Base-by-base conservation (phyloP, 2,888 invertebrate genomes). In the Patella depressa region DNA sequence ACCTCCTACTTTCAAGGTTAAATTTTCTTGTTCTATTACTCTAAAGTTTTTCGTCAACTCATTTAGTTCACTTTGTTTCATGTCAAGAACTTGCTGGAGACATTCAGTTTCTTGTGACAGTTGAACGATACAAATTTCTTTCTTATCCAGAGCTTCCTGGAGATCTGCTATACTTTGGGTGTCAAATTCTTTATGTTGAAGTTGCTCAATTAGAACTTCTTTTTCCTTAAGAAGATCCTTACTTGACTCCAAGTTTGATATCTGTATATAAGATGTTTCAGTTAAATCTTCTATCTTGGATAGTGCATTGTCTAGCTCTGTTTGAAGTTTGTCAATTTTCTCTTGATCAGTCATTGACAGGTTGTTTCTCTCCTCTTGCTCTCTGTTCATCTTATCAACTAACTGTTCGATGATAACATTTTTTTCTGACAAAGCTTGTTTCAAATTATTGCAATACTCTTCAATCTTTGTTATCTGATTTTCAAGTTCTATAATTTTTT, bases 371-470 rank as follows among this genome's bases (percentile, higher is more conserved):
- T 83, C 80, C 73, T 82, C 81, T 55, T 77, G 72, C 54, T 78
- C 76, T 65, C 45, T n/a, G n/a, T 78, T 53, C 17, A 79, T 19
- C 55, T 80, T 80, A 59, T 78, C 74, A 73, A 79, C 78, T 57
- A 81, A 76, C n/a, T 71, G 45, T 54, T 69, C 1, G 15, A 80
- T 71, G 54, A 78, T 76, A 19, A 73, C 71, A 73, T 85, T 82
- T 74, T 83, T 85, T 54, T 76, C 76, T 71, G 81, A 70, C 71
- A 84, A 70, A 53, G 71, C 53, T n/a, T 71, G 57, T 15, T 80
- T 71, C 12, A 79, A 78, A 54, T 77, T 53, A 34, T 80, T 71
- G 53, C 80, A 75, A 29, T 84, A 74, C 69, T 79, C 65, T 74
- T 84, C 79, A 53, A 81, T 74, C 17, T 80, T 77, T n/a, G 74